A percentile compares a stretch with the other conserved stretches of the same genome.
phyloP scores from a whole-genome alignment of 2,888 invertebrate genomes.

The Notocelia uddmanniana region DNA sequence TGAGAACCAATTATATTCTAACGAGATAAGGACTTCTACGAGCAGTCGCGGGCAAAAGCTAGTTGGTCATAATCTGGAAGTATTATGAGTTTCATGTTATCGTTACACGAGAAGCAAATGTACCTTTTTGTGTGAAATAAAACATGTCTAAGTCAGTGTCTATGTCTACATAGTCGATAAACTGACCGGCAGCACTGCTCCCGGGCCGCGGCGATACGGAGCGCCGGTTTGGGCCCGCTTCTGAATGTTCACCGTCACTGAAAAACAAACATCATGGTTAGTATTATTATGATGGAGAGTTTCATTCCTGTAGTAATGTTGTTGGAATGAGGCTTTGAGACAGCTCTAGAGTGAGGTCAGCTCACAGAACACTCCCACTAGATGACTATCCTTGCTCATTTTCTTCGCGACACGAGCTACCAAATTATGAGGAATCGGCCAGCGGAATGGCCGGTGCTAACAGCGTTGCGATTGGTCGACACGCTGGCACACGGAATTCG shows the following conservation, averaged over 20 bases:
- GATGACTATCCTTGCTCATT: too few relatives aligned
- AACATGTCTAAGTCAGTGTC: constrained; percentile 14
- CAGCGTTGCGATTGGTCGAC: too few relatives aligned
- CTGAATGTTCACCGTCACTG: constrained; percentile 58
- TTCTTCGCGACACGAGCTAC: too few relatives aligned
- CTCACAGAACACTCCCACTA: too few relatives aligned
- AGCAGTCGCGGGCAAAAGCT: too few relatives aligned
- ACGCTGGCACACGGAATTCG: too few relatives aligned
- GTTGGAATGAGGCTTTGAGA: neutral
- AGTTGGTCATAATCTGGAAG: neutral
- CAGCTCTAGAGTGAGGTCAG: too few relatives aligned
- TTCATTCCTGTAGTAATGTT: neutral
- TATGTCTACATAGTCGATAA: constrained; percentile 8
- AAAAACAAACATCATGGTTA: neutral
- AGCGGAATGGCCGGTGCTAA: too few relatives aligned
- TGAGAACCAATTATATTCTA: too few relatives aligned
- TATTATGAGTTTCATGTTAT: neutral
- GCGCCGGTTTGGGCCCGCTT: constrained; percentile 60
- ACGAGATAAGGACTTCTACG: too few relatives aligned
- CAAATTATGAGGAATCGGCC: too few relatives aligned
- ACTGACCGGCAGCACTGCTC: constrained; percentile 67
- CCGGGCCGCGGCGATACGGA: constrained; percentile 70
- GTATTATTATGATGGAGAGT: neutral
- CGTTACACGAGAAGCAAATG: neutral
- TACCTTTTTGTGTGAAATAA: constrained; percentile 9